These are phyloP conservation scores for Diplodus puntazzo DNA, from an alignment of 2,797 vertebrate genomes.

Conservation along the genomic window DNA sequence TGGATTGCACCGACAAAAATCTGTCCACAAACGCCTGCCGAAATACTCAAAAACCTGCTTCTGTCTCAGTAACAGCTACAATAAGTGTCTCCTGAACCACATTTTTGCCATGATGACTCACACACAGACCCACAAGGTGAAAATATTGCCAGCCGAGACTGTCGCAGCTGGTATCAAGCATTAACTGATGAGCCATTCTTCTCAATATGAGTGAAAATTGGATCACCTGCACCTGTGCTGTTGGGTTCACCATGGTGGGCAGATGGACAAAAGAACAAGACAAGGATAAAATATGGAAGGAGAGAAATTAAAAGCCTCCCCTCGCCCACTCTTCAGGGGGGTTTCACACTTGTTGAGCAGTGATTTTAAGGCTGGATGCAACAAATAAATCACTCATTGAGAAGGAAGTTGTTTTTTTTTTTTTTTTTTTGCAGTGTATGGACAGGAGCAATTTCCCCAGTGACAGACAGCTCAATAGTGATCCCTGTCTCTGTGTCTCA, in stretches of 20 bases:
- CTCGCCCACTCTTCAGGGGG: conserved; percentile 33
- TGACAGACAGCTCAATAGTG: conserved; percentile 72
- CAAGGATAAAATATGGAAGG: neutral
- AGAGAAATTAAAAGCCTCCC: conserved; percentile 1
- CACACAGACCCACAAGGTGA: no score
- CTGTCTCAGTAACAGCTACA: no score
- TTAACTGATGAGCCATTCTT: conserved; percentile 4
- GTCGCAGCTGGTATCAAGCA: no score
- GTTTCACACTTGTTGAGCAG: conserved; percentile 33
- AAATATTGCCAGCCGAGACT: no score
- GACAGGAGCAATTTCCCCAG: conserved; percentile 62
- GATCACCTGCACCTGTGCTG: conserved; percentile 6
- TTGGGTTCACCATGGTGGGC: neutral
- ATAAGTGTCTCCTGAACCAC: no score
- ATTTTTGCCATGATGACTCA: no score
- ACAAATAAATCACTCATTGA: conserved; percentile 43
- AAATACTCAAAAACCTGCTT: no score
- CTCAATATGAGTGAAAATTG: neutral
- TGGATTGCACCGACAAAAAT: no score
- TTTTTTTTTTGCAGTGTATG: conserved; percentile 22
- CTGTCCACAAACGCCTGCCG: no score
- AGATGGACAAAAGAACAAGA: conserved; percentile 24
- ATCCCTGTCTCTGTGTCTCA: conserved; percentile 66
- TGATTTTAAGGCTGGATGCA: conserved; percentile 26
- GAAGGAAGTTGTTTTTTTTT: conserved; percentile 10